These are phyloP conservation scores for Brachionus rotundiformis DNA, from an alignment of 1,140 invertebrate species.

Conservation along the genomic window DNA sequence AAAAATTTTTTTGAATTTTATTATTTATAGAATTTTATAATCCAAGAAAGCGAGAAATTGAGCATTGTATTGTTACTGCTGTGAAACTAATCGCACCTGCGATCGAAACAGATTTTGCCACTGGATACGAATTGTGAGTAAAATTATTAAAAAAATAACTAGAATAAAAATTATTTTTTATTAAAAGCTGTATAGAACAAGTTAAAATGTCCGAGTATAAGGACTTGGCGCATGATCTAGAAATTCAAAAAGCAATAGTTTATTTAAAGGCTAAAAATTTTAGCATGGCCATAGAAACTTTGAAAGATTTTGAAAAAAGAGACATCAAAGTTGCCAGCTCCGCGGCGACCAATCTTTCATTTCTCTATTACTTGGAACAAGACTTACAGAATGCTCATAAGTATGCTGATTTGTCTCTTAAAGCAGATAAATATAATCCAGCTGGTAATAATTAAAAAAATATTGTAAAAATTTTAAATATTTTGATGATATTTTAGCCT, in stretches of 20 bases:
- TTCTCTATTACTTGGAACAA: conserved; percentile 81
- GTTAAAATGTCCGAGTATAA: conserved; percentile 78
- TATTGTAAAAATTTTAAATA: not conserved
- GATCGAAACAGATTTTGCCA: conserved; percentile 76
- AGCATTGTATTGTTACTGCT: conserved; percentile 80
- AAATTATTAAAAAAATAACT: not conserved
- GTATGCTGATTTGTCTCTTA: conserved; percentile 74
- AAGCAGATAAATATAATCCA: conserved; percentile 77
- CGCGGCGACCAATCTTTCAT: conserved; percentile 85
- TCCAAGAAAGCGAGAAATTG: conserved; percentile 74
- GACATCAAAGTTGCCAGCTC: conserved; percentile 77
- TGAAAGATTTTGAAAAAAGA: conserved; percentile 85
- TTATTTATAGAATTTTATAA: no score
- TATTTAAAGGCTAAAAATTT: conserved; percentile 67
- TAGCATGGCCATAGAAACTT: conserved; percentile 73
- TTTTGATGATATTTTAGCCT: conserved; percentile 67
- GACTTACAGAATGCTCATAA: conserved; percentile 75
- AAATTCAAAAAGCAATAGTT: conserved; percentile 89
- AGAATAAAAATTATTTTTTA: not conserved
- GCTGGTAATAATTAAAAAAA: conserved; percentile 61
- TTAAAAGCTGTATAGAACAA: conserved; percentile 66
- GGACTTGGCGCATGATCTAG: conserved; percentile 79
- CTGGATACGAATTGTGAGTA: conserved; percentile 70
- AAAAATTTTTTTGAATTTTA: not conserved
- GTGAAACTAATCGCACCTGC: conserved; percentile 87